Base-by-base conservation (phyloP, 2,888 invertebrate species). In the Nemurella pictetii region DNA sequence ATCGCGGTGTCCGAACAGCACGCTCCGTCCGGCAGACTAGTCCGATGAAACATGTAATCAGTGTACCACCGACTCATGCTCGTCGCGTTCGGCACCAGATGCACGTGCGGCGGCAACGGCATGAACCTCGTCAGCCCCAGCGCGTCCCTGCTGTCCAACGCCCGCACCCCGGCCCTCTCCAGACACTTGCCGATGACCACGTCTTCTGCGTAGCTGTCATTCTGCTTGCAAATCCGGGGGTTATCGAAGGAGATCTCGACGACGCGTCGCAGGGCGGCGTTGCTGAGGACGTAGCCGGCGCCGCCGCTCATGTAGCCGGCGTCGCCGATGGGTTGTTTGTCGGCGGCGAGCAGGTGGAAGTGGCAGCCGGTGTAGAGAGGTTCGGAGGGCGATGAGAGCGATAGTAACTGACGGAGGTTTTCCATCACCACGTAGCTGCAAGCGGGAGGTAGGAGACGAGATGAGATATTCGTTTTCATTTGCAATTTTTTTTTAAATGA, bases 1-100 rank as follows among this genome's bases (percentile, higher is more conserved):
- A 99, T 94, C 0, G 98, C 97, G 89, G 96, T 96, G 89, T 98
- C 98, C 0, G 97, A 97, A 89, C 97, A 98, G 89, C 97, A 97
- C 88, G 92, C 91, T 87, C 93, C 92, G 88, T 90, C 93, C 85
- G 73, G 4, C 3, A 4, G 3, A 4, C 20, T 73, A n/a, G 73
- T 73, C 73, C 20, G 73, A 7, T 20, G 91, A 32, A 5, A 32
- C 32, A 32, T 96, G 90, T 98, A 98, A 88, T 94, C 94, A 95
- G 96, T 97, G 90, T 98, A 98, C 99, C 99, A 99, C 89, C 95
- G 96, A 36, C 91, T 92, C 87, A 94, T 94, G 86, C 93, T 93
- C 72, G 95, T 94, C 87, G 95, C 95, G 87, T 95, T 95, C 0
- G 99, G 98, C 89, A 98, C 97, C 75, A 99, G 91, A 90, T 98